These are phyloP conservation scores for Macrosoma leucophasiata DNA, from an alignment of 2,888 invertebrate species.

Conservation along the genomic window DNA sequence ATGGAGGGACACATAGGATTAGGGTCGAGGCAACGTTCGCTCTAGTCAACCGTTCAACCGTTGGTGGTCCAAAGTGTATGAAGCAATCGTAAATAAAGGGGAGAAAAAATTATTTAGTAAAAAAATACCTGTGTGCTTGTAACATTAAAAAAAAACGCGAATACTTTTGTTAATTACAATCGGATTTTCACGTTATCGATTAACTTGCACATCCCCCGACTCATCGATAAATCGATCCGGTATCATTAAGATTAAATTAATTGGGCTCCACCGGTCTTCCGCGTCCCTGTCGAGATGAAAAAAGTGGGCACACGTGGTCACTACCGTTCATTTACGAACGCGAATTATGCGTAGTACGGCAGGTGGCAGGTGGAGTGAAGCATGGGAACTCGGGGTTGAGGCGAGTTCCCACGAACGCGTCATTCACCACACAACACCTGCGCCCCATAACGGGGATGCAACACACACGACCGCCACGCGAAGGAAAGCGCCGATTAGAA, in stretches of 20 bases:
- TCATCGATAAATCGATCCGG: slow-evolving; percentile 29
- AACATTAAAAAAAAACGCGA: too few relatives aligned
- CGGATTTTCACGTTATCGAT: slow-evolving; percentile 39
- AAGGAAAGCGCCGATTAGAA: slow-evolving; percentile 64
- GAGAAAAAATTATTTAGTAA: too few relatives aligned
- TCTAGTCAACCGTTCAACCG: too few relatives aligned
- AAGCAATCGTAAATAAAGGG: too few relatives aligned
- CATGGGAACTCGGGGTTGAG: slow-evolving; percentile 70
- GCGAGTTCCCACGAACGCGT: slow-evolving; percentile 68
- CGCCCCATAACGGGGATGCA: slow-evolving; percentile 69
- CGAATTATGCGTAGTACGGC: slow-evolving; percentile 75
- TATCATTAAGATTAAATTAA: slow-evolving; percentile 66
- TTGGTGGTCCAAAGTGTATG: too few relatives aligned
- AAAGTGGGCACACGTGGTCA: slow-evolving; percentile 71
- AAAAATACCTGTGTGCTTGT: too few relatives aligned
- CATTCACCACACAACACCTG: slow-evolving; percentile 70
- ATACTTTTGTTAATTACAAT: slow-evolving; percentile 9
- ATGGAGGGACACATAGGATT: too few relatives aligned
- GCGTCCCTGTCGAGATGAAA: slow-evolving; percentile 54
- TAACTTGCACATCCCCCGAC: slow-evolving; percentile 45
- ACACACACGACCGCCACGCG: slow-evolving; percentile 72
- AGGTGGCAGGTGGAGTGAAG: slow-evolving; percentile 63
- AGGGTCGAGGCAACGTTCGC: too few relatives aligned
- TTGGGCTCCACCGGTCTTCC: slow-evolving; percentile 66
- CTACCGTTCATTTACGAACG: slow-evolving; percentile 75